Percentiles rank a stretch among this genome's conserved stretches.
These are phyloP conservation scores for Enteromius anoplus DNA, from an alignment of 2,797 vertebrate genomes.

Conservation along the genomic window DNA sequence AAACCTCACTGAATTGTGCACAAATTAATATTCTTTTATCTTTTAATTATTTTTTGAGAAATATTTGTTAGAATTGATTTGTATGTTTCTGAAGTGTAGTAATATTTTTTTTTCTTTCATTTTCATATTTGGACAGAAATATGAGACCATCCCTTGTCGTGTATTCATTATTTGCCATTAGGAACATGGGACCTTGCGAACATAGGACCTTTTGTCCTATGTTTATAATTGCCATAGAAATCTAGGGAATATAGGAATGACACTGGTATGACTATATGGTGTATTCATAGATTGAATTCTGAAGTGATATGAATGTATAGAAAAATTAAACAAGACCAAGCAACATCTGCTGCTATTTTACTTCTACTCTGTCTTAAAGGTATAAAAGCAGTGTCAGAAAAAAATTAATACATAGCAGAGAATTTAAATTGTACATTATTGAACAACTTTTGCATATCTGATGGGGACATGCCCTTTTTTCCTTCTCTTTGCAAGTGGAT, in stretches of 20 bases:
- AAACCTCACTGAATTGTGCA: neutral
- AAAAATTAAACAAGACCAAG: neutral
- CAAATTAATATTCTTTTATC: neutral
- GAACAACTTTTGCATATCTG: neutral
- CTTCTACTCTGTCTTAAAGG: neutral
- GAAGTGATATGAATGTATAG: neutral
- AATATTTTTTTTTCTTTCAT: neutral
- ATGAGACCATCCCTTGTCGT: neutral
- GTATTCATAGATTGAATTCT: neutral
- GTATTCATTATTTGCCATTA: neutral
- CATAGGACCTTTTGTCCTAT: neutral
- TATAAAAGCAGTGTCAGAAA: neutral
- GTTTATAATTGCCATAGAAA: neutral
- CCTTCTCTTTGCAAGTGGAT: conserved; percentile 6
- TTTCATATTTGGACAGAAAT: neutral
- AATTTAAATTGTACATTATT: neutral
- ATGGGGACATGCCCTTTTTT: conserved; percentile 7
- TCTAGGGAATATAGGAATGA: neutral
- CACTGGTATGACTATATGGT: neutral
- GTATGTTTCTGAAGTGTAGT: neutral
- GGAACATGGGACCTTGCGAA: neutral
- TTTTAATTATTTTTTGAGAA: neutral
- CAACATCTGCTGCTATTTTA: neutral
- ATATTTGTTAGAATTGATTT: neutral
- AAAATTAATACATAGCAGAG: neutral